A percentile compares a stretch with the other conserved stretches of the same genome.
Conservation (phyloP, 2,888 invertebrate genomes). For the Euplexia lucipara region DNA sequence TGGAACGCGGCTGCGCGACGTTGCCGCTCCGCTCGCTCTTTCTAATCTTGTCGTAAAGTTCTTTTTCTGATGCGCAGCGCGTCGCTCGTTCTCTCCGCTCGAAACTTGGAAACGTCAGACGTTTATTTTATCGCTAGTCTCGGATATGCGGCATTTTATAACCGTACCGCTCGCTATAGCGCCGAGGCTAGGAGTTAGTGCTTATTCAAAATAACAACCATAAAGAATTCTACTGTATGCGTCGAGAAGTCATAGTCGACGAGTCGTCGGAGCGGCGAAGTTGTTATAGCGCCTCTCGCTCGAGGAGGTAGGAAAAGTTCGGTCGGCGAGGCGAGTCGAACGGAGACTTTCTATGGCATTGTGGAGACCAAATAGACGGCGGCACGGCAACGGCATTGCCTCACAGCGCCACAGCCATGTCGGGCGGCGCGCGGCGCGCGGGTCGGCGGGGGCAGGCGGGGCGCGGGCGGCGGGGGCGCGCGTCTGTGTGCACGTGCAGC, state of each 20-base stretch:
- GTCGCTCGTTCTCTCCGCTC: conserved; percentile 88
- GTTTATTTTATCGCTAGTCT: conserved; percentile 89
- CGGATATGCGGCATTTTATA: conserved; percentile 87
- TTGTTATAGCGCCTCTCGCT: conserved; percentile 80
- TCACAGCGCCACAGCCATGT: conserved; percentile 86
- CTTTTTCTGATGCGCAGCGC: conserved; percentile 91
- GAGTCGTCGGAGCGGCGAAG: conserved; percentile 72
- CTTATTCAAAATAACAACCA: conserved; percentile 85
- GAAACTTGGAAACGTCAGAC: conserved; percentile 89
- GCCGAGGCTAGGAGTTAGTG: conserved; percentile 79
- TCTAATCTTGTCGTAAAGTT: conserved; percentile 91
- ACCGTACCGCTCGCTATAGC: conserved; percentile 80
- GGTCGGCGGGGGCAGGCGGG: conserved; percentile 62
- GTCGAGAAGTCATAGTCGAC: conserved; percentile 69
- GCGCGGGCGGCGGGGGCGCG: conserved; percentile 63
- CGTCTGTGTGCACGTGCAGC: conserved; percentile 75
- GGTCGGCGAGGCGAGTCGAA: conserved; percentile 86
- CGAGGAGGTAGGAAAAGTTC: conserved; percentile 88
- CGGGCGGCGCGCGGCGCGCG: conserved; percentile 73
- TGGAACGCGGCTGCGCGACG: conserved; percentile 89
- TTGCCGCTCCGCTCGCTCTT: conserved; percentile 90
- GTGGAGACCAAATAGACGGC: conserved; percentile 88
- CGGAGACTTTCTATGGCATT: conserved; percentile 91
- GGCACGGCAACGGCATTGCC: conserved; percentile 89
- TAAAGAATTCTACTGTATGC: conserved; percentile 78